Evolutionary conservation across 2,797 vertebrate genomes (phyloP).

Genomic region (Sylvia borin): DNA sequence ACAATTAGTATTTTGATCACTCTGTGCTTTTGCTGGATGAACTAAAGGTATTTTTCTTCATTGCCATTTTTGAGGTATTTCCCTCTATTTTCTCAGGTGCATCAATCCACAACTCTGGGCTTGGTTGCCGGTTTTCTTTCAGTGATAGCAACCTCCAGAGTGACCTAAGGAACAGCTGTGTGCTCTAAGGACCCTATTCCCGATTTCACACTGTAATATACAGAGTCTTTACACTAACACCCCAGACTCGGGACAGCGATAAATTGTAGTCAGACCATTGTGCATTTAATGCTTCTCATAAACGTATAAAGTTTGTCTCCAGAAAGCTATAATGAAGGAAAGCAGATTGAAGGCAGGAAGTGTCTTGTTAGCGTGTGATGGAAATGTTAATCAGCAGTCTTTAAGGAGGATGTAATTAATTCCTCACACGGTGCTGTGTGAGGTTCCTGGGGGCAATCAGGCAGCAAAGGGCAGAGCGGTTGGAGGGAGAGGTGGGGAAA

Average conservation of each 20-base stretch:
- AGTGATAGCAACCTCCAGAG: not conserved
- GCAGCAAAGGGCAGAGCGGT: constrained; percentile 2
- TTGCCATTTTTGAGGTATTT: not conserved
- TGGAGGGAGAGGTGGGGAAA: not conserved
- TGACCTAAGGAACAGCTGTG: not conserved
- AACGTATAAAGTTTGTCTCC: constrained; percentile 20
- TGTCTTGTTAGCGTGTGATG: constrained; percentile 43
- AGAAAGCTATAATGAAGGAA: constrained; percentile 51
- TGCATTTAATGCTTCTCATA: constrained; percentile 43
- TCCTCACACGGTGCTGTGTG: not conserved
- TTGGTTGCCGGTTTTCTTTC: not conserved
- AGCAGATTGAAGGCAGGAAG: constrained; percentile 50
- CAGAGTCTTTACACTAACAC: not conserved
- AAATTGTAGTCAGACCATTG: not conserved
- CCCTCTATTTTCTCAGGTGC: not conserved
- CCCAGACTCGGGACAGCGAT: not conserved
- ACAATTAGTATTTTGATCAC: not conserved
- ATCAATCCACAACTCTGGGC: not conserved
- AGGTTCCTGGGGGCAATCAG: constrained; percentile 24
- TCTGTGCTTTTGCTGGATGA: not conserved
- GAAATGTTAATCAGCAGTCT: constrained; percentile 56
- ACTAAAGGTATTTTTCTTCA: not conserved
- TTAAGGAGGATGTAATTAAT: constrained; percentile 47
- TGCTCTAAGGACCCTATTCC: not conserved
- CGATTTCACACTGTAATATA: not conserved